Conservation (phyloP, 2,113 vertebrate species). For the Neogobius melanostomus region DNA sequence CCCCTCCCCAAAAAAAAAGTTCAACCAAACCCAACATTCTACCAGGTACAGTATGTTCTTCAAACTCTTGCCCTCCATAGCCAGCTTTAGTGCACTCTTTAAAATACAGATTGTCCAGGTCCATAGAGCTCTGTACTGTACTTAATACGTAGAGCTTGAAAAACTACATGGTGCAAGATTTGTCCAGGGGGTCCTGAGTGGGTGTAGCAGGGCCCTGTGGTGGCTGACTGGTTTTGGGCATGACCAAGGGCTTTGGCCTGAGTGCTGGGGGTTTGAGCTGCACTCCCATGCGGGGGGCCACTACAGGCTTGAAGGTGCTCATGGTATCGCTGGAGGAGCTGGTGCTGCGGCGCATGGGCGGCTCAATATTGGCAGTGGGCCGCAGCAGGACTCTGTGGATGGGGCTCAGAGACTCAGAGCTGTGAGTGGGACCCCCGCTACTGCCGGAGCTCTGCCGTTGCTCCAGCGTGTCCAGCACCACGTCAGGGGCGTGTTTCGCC, state of each 20-base stretch:
- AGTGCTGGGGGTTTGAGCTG: slow-evolving; percentile 94
- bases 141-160: slow-evolving; percentile 6
- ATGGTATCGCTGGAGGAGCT: slow-evolving; percentile 92
- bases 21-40: slow-evolving; percentile 6
- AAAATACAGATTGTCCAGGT: slow-evolving; percentile 61
- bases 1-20: slow-evolving; percentile 60
- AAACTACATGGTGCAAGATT: slow-evolving; percentile 96
- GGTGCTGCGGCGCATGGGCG: slow-evolving; percentile 88
- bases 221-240: slow-evolving; percentile 87
- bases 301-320: slow-evolving; percentile 95
- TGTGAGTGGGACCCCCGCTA: slow-evolving; percentile 79
- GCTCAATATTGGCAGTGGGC: slow-evolving; percentile 76
- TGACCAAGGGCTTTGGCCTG: slow-evolving; percentile 92
- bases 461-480: slow-evolving; percentile 96
- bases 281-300: slow-evolving; percentile 94
- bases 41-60: slow-evolving; percentile 8
- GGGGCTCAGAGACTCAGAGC: slow-evolving; percentile 87
- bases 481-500: slow-evolving; percentile 91
- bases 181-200: slow-evolving; percentile 89
- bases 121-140: slow-evolving; percentile 24
- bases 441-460: slow-evolving; percentile 72
- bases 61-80: slow-evolving; percentile 16
- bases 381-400: slow-evolving; percentile 82
- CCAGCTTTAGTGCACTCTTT: slow-evolving; percentile 77
- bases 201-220: slow-evolving; percentile 79